A percentile compares a stretch with the other conserved stretches of the same genome.
These are phyloP conservation scores for Cyclina sinensis DNA, from an alignment of 1,140 invertebrate species.

Conservation along the genomic window DNA sequence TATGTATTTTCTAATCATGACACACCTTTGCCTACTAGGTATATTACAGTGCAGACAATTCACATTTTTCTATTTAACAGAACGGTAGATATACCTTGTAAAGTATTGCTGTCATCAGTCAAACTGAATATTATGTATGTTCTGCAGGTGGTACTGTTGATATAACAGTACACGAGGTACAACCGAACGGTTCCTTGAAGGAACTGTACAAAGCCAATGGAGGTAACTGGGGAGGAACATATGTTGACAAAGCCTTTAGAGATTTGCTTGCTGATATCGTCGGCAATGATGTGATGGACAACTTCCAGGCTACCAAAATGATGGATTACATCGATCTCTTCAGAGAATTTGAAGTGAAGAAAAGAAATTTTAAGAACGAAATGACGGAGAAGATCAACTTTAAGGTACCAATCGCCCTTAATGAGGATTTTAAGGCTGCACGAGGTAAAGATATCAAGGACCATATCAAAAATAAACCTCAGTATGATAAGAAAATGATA, in stretches of 20 bases:
- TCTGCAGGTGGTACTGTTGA: constrained; percentile 49
- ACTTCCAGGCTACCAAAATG: constrained; percentile 16
- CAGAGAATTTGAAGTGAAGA: constrained; percentile 64
- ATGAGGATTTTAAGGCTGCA: constrained; percentile 31
- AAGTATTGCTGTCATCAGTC: no score
- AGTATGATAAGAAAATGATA: not conserved
- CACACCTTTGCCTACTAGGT: no score
- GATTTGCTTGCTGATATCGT: constrained; percentile 42
- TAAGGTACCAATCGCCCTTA: constrained; percentile 30
- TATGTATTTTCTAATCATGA: no score
- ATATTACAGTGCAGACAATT: no score
- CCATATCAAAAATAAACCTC: not conserved
- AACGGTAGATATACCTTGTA: no score
- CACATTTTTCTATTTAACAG: no score
- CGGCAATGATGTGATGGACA: constrained; percentile 58
- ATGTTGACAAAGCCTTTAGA: constrained; percentile 61
- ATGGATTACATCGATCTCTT: constrained; percentile 57
- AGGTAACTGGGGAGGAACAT: constrained; percentile 55
- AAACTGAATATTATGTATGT: no score
- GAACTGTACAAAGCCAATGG: constrained; percentile 62
- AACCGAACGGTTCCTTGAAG: not conserved
- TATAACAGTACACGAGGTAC: constrained; percentile 53
- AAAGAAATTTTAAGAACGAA: constrained; percentile 40
- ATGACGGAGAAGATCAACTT: constrained; percentile 17
- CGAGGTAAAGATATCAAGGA: constrained; percentile 29